Base-by-base conservation (phyloP, 2,888 invertebrate species). In the Arrhopalites spinosus region DNA sequence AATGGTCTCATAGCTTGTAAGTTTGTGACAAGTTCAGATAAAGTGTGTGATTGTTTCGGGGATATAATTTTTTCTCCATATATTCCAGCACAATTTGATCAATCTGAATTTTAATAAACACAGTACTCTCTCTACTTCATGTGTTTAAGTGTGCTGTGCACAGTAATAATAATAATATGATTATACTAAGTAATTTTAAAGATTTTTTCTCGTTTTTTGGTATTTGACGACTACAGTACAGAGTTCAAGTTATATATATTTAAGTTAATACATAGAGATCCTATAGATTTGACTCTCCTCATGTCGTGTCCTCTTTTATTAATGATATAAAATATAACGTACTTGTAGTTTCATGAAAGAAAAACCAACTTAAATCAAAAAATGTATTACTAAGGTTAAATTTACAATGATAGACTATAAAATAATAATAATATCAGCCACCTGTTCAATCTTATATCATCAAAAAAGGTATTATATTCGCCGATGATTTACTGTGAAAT, bases 1-100 rank as follows among this genome's bases (percentile, higher is more conserved):
- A 56, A 74, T 74, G 74, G 74, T 74, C 74, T 74, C 74, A 74
- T 74, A 43, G 25, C 36, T 50, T 53, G 17, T 69, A 69, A 69
- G 69, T 71, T 71, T 71, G 36, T 71, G 71, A 71, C 71, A 59
- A 59, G 53, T 69, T 69, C 47, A 69, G 71, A 56, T 71, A 71
- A 36, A 71, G 71, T 36, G 71, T 71, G 71, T 71, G 71, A 71
- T 71, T 71, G 36, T 71, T 71, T 36, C 43, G 71, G 71, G 23
- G 17, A 7, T 45, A 20, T 43, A 25, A 45, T 43, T 29, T 15
- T 36, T 30, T 11, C 53, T 69, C 69, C 69, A 25, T 53, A 47
- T 69, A 69, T 69, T 69, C 69, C 69, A 69, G 69, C 69, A 69
- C 69, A 69, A 50, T 25, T 47, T 53, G 69, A 53, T 69, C 69